A percentile compares a stretch with the other conserved stretches of the same genome.
Conservation (phyloP, 2,113 vertebrate species). For the Thomomys bottae region DNA sequence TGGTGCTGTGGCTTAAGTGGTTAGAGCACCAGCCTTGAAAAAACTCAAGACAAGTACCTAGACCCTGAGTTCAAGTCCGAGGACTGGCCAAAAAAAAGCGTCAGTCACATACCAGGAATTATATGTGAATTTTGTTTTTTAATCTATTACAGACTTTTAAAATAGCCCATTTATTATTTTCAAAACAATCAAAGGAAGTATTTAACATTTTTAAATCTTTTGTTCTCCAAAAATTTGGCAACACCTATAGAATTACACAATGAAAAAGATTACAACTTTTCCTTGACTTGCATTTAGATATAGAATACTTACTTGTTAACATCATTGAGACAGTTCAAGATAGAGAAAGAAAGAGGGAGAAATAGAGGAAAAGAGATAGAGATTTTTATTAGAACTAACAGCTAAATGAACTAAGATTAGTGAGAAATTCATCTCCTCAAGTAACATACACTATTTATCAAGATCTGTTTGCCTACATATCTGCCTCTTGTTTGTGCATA, state of each 20-base stretch:
- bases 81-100: too few species aligned
- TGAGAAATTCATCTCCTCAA: constrained; percentile 3
- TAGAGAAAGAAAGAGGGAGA: neutral
- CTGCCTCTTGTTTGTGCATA: neutral
- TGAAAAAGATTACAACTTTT: neutral
- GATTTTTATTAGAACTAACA: neutral
- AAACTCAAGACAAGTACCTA: too few species aligned
- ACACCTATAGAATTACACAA: neutral
- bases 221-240: neutral
- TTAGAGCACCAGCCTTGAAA: too few species aligned
- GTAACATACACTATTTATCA: neutral
- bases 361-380: neutral
- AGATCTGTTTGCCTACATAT: neutral
- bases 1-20: too few species aligned
- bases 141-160: neutral
- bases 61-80: too few species aligned
- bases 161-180: neutral
- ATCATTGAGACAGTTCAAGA: neutral
- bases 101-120: neutral
- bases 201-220: neutral
- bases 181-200: neutral
- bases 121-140: neutral
- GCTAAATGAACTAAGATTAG: neutral
- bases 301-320: neutral
- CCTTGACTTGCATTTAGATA: neutral